Base-by-base conservation (phyloP, 2,113 vertebrate species). In the Macrotus californicus region DNA sequence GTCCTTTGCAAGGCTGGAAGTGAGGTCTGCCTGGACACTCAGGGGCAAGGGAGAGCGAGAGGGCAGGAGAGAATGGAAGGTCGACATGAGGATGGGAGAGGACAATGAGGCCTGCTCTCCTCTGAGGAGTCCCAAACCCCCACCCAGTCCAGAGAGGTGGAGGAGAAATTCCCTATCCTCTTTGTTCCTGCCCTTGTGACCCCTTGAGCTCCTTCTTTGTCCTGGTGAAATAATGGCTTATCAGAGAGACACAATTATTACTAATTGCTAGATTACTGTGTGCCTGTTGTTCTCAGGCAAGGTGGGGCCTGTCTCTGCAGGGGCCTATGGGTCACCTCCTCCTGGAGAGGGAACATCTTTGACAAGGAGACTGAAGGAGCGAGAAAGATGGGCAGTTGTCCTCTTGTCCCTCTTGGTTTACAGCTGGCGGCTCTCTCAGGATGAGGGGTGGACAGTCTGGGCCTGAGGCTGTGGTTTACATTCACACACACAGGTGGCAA, bases 141-240 rank as follows among this genome's bases (percentile, higher is more conserved):
- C 18, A 1, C 39, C 26, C 22, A 9, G 11, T 41, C 41, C 41
- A 34, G 70, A 75, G 39, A 70, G 1, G 26, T 6, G 36, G 88
- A 79, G 76, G 64, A 75, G 24, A 4, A 46, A 24, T 66, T 69
- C 19, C 56, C 22, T 76, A 67, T 39, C 69, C 18, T 73, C 29
- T 75, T 84, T 36, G 21, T 39, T 96, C 64, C 43, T 94, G 73
- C 85, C 48, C 64, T 82, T 0, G 2, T 48, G 39, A 67, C 31
- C 80, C 70, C 50, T 29, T 1, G 7, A 77, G 91, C 66, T 54
- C 22, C 59, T 94, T 86, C 69, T 94, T 95, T 82, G 89, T 95
- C 77, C 86, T 85, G 64, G 75, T 16, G 94, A 94, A 96, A 96
- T 95, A 96, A 97, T 96, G 95, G 96, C 95, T 96, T 18, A 96